Evolutionary conservation across 2,113 vertebrate genomes (phyloP), one percentile per base, ranked within the genome.

Genomic region (Menura novaehollandiae): DNA sequence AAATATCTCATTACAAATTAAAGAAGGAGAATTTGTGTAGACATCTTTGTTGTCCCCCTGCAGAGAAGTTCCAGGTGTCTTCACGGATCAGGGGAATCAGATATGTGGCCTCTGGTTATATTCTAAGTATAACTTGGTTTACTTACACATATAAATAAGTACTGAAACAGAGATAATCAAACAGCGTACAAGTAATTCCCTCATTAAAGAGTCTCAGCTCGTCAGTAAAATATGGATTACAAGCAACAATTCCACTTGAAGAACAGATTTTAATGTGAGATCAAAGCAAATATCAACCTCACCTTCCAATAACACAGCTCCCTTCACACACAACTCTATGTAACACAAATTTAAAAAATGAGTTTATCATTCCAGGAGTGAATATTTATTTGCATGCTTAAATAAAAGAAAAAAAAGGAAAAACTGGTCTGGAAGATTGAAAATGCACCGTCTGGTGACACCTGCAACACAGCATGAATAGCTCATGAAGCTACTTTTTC

Each of bases 361-460:
- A 43, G 4, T 35, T 2, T 39, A 20, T n/a, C 8, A 55, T 84
- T 28, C 39, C 24, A 62, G 30, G 9, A 83, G 15, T 3, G 0
- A 78, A 46, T 77, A 49, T 60, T 72, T 71, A 39, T 27, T 55
- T 89, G 9, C 5, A 33, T 33, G 18, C 22, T 84, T 88, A 75
- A 82, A 75, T 46, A 74, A 49, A 72, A 74, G 2, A 15, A 55
- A 69, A 23, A 44, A 10, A 73, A 10, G 2, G 4, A 13, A 28
- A 32, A 49, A 69, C 14, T 11, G 56, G 7, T 30, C 64, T 81
- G 49, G 41, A 85, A 89, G 68, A 46, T 27, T 75, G 82, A 93
- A 94, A 85, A 60, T 49, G 62, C 93, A 93, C 68, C 83, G 87
- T 62, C 73, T 93, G 95, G 73, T 93, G 88, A 91, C 84, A 95